Evolutionary conservation across 2,113 vertebrate genomes (phyloP).

Genomic region (Hydrochoerus hydrochaeris): DNA sequence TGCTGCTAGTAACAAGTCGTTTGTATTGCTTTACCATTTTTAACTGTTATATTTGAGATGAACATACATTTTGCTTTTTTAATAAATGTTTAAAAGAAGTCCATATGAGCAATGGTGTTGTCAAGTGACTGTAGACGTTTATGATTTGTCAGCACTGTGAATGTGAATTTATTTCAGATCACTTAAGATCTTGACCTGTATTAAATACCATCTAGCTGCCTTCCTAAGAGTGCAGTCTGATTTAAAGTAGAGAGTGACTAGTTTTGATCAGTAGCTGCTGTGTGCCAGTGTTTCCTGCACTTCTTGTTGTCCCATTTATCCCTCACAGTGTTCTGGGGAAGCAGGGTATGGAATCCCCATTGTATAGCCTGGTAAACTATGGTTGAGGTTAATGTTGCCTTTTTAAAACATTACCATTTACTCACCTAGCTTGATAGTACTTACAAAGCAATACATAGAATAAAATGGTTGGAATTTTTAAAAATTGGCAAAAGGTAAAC

Average conservation of each 20-base stretch:
- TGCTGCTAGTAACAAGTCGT: slow-evolving; percentile 95
- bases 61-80: slow-evolving; percentile 92
- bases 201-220: neutral
- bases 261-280: neutral
- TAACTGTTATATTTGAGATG: slow-evolving; percentile 93
- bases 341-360: fast-evolving
- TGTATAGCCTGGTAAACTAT: neutral
- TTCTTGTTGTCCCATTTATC: neutral
- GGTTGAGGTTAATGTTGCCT: neutral
- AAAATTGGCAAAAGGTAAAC: neutral
- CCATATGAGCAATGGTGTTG: neutral
- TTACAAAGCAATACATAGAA: neutral
- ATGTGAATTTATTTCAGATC: neutral
- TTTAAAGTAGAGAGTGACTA: neutral
- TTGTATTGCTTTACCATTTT: slow-evolving; percentile 96
- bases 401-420: neutral
- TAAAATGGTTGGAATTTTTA: neutral
- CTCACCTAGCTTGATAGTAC: neutral
- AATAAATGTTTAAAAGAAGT: slow-evolving; percentile 93
- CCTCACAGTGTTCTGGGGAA: fast-evolving
- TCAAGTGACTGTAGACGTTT: neutral
- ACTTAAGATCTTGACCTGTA: neutral
- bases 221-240: neutral
- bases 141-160: fast-evolving
- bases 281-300: neutral